Evolutionary conservation across 2,113 vertebrate genomes (phyloP).

Genomic region (Caloenas nicobarica): DNA sequence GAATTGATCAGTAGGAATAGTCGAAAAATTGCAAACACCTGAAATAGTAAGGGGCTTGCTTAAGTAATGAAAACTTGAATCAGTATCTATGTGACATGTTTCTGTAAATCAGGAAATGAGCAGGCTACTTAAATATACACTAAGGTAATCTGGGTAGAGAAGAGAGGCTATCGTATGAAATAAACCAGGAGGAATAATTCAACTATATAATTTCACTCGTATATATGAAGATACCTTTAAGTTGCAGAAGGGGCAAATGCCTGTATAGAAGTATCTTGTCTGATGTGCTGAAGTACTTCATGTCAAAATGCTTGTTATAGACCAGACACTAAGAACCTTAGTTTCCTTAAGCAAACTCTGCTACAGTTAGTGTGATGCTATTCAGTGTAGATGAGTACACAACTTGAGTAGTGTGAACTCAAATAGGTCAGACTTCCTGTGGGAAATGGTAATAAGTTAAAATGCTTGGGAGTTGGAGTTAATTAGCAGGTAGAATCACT

Average conservation of each 20-base stretch:
- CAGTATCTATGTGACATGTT: background rate
- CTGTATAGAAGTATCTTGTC: background rate
- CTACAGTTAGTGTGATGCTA: background rate
- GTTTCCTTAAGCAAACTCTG: background rate
- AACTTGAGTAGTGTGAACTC: background rate
- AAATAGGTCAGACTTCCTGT: background rate
- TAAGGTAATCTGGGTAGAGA: background rate
- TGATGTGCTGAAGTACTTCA: background rate
- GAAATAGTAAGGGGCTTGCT: background rate
- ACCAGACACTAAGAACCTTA: background rate
- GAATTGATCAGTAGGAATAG: background rate
- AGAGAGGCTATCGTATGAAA: background rate
- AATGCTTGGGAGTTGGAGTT: background rate
- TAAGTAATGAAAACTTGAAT: background rate
- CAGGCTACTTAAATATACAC: background rate
- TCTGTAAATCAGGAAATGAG: background rate
- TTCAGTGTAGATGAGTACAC: background rate
- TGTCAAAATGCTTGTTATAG: background rate
- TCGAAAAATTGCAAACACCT: background rate
- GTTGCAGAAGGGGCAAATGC: background rate
- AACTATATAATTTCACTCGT: background rate
- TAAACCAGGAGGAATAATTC: background rate
- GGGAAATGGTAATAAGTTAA: constrained; percentile 3
- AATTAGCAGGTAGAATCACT: background rate
- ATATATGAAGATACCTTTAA: background rate